These are phyloP conservation scores for Sebastes oblongus DNA, from an alignment of 2,797 vertebrate species.

Conservation along the genomic window DNA sequence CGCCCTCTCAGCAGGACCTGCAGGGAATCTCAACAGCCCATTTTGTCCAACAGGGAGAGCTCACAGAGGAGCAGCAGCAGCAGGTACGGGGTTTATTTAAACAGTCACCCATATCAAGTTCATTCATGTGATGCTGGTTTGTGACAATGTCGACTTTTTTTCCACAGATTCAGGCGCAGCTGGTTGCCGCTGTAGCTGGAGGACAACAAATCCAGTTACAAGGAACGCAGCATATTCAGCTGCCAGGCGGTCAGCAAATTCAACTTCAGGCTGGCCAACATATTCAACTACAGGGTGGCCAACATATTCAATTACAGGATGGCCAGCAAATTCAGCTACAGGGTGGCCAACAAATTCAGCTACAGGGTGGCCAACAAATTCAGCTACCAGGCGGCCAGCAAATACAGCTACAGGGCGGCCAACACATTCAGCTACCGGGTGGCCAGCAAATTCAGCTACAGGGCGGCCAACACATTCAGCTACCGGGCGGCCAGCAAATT, in stretches of 20 bases:
- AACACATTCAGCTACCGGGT: slow-evolving; percentile 46
- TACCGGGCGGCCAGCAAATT: slow-evolving; percentile 39
- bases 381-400: slow-evolving; percentile 72
- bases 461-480: slow-evolving; percentile 89
- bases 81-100: slow-evolving; percentile 76
- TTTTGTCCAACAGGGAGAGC: slow-evolving; percentile 93
- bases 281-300: background rate
- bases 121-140: background rate
- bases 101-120: background rate
- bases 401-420: slow-evolving; percentile 49
- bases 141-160: slow-evolving; percentile 5
- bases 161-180: slow-evolving; percentile 77
- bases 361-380: slow-evolving; percentile 61
- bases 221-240: slow-evolving; percentile 69
- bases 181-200: slow-evolving; percentile 75
- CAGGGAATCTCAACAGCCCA: slow-evolving; percentile 88
- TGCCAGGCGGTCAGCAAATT: slow-evolving; percentile 50
- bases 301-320: background rate
- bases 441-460: slow-evolving; percentile 57
- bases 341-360: background rate
- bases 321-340: background rate
- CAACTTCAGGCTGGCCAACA: background rate
- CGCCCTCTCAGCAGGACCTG: slow-evolving; percentile 89
- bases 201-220: slow-evolving; percentile 84
- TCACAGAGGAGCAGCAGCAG: slow-evolving; percentile 97